Base-by-base conservation (phyloP, 2,113 vertebrate species). In the Poeciliopsis retropinna region DNA sequence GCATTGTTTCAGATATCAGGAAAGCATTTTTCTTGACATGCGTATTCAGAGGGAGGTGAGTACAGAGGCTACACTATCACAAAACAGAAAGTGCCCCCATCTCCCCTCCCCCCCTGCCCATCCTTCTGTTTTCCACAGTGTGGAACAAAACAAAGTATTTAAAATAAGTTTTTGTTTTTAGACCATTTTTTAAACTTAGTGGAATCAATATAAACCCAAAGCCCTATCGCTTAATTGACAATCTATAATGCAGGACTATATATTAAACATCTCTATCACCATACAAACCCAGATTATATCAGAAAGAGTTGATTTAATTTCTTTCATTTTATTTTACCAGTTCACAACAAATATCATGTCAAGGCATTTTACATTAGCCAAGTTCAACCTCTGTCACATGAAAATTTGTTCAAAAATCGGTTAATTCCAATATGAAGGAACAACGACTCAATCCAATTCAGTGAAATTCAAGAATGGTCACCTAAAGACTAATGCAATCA, bases 101-200 rank as follows among this genome's bases (percentile, higher is more conserved):
- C n/a, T n/a, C n/a, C n/a, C n/a, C n/a, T n/a, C n/a, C n/a, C n/a
- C n/a, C n/a, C n/a, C n/a, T n/a, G n/a, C 25, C 67, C 79, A 72
- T 63, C 44, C 83, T 62, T 76, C 75, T 37, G 67, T 11, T 68
- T 67, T 41, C 60, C 32, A 61, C 37, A 57, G 17, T 27, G 68
- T 64, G 47, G 67, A 62, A 72, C 73, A 60, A 25, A 11, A 37
- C 25, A 1, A 29, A 30, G 61, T 60, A 62, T 76, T 63, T 73
- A 65, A 61, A 70, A 71, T 68, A 27, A 71, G 66, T 39, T 71
- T 71, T 15, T 78, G 84, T 67, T 70, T 27, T 19, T 17, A 37
- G 70, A 80, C 72, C 65, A 30, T 14, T 72, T 62, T 29, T 85
- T 60, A 84, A 89, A 84, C 86, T 89, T 81, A 88, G 57, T 8